Conservation (phyloP, 1,140 invertebrate genomes). For the Trissolcus basalis region DNA sequence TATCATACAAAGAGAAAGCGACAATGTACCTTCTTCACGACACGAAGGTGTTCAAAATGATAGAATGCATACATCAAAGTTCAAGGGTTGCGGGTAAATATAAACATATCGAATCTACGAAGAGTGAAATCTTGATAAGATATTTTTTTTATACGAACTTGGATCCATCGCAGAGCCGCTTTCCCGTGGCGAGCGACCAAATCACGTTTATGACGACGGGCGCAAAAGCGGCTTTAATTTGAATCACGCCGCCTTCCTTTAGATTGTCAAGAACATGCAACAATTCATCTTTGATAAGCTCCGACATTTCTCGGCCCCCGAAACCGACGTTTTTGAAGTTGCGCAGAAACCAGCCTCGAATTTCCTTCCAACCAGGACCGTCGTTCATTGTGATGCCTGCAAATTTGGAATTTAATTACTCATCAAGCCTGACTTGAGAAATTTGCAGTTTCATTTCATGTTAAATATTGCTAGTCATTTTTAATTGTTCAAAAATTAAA, state of each 20-base stretch:
- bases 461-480: no score
- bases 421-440: neutral
- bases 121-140: slow-evolving; percentile 11
- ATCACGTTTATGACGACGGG: slow-evolving; percentile 84
- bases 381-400: slow-evolving; percentile 86
- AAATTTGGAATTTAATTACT: slow-evolving; percentile 22
- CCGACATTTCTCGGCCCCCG: slow-evolving; percentile 84
- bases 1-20: neutral
- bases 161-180: slow-evolving; percentile 69
- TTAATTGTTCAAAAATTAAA: no score
- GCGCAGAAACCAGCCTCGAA: slow-evolving; percentile 83
- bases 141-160: slow-evolving; percentile 54
- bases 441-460: no score
- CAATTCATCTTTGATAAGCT: slow-evolving; percentile 82
- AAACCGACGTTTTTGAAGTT: slow-evolving; percentile 85
- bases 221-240: slow-evolving; percentile 74
- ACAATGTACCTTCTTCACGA: neutral
- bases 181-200: slow-evolving; percentile 84
- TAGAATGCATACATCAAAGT: slow-evolving; percentile 9
- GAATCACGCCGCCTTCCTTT: slow-evolving; percentile 67
- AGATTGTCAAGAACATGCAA: slow-evolving; percentile 75
- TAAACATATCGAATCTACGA: slow-evolving; percentile 2
- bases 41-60: neutral
- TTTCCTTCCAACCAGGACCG: slow-evolving; percentile 84
- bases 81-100: slow-evolving; percentile 24